A percentile compares a stretch with the other conserved stretches of the same genome.
These are phyloP conservation scores for Rotaria magnacalcarata DNA, from an alignment of 2,888 invertebrate genomes.

Conservation along the genomic window DNA sequence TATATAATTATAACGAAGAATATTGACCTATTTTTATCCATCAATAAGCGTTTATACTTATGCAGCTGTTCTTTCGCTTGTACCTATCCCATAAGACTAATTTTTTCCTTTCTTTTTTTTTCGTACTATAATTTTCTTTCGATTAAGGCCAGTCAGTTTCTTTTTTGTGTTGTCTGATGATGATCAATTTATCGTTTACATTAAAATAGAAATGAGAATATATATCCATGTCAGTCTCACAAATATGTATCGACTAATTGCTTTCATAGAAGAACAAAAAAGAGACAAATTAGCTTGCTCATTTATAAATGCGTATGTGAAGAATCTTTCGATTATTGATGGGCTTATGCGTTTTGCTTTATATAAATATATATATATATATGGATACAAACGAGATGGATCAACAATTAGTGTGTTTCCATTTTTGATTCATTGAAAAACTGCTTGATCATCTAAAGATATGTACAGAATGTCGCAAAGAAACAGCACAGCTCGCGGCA, in stretches of 20 bases:
- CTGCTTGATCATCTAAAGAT: background rate
- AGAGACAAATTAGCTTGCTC: slow-evolving; percentile 4
- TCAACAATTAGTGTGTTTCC: slow-evolving; percentile 22
- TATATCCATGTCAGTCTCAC: too few relatives aligned
- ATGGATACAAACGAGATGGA: background rate
- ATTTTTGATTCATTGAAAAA: background rate
- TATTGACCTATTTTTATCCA: background rate
- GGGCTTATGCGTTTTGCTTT: background rate
- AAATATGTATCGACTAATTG: slow-evolving; percentile 10
- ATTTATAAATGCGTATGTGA: slow-evolving; percentile 18
- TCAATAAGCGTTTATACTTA: background rate
- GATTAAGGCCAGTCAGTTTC: slow-evolving; percentile 10
- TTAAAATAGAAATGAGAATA: background rate
- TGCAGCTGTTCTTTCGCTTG: slow-evolving; percentile 1
- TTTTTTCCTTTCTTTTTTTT: background rate
- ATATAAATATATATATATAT: background rate
- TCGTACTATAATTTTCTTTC: background rate
- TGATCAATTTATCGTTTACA: slow-evolving; percentile 37
- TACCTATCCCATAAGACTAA: background rate
- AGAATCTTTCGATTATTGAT: slow-evolving; percentile 26
- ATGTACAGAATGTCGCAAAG: slow-evolving; percentile 15
- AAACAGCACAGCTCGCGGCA: slow-evolving; percentile 24
- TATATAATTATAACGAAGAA: background rate
- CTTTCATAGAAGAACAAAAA: background rate
- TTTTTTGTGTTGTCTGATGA: slow-evolving; percentile 24